Evolutionary conservation across 2,113 vertebrate species (phyloP), one percentile per base, ranked within the genome.

Genomic region (Sebastes fasciatus): DNA sequence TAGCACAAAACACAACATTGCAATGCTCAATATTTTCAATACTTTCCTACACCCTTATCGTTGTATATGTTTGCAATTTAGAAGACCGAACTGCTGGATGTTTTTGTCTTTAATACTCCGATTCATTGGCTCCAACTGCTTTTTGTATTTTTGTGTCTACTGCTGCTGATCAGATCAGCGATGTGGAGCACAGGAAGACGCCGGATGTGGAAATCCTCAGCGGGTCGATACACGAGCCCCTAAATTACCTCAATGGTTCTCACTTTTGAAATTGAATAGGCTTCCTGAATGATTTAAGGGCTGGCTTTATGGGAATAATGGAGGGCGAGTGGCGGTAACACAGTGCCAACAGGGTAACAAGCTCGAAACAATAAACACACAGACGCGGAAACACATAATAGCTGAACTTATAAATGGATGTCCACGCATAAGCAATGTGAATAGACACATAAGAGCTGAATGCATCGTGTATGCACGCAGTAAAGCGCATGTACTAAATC

Each of bases 261-360:
- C 92, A 85, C 82, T 88, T 90, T 74, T 91, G 88, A 91, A 90
- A 92, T 82, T 84, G 85, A 92, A 92, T 90, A 87, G 80, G 75
- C 82, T 72, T 75, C 73, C 77, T 88, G 70, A 82, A 88, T 89
- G 91, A 92, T 92, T 91, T 92, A 92, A 86, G 63, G 55, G 63
- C 78, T 0, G 69, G 84, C 75, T 90, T 90, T 87, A 90, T 87
- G 80, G 89, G 86, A 89, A 90, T 88, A 88, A 85, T 84, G 82
- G 79, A 68, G 88, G 62, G 82, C 73, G 34, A 75, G 76, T 61
- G 26, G 77, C 73, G 11, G 66, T 86, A 88, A 89, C 76, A 73
- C 40, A 34, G 80, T 40, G 70, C 48, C 4, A 73, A 14, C 67
- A 10, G 52, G 57, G 57, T 74, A 83, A 83, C 86, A 58, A 85